phyloP scores from a whole-genome alignment of 2,797 vertebrate genomes.

The Hippoglossus hippoglossus region DNA sequence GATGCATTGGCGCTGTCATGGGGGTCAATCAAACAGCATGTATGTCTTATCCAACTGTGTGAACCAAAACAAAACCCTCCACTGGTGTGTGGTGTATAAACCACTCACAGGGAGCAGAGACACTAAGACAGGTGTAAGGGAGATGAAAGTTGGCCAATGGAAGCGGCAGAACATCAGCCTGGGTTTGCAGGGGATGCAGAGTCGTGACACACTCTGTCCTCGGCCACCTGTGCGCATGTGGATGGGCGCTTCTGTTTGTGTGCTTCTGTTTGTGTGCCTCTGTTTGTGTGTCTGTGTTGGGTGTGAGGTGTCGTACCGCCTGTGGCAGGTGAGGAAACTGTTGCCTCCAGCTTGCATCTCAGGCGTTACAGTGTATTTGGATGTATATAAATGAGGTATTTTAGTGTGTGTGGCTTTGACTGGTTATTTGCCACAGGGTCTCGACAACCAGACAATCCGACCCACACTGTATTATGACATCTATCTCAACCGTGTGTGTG shows the following conservation, averaged over 20 bases:
- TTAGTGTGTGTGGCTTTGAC: conserved; percentile 7
- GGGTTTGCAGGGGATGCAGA: conserved; percentile 61
- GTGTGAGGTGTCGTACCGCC: conserved; percentile 59
- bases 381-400: conserved; percentile 10
- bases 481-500: conserved; percentile 24
- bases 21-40: conserved; percentile 49
- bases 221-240: conserved; percentile 66
- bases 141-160: conserved; percentile 77
- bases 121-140: conserved; percentile 78
- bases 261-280: conserved; percentile 32
- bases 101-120: conserved; percentile 71
- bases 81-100: conserved; percentile 66
- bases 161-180: conserved; percentile 75
- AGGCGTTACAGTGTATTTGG: conserved; percentile 25
- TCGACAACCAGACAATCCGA: conserved; percentile 7
- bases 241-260: conserved; percentile 37
- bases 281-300: conserved; percentile 38
- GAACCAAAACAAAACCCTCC: conserved; percentile 65
- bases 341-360: conserved; percentile 65
- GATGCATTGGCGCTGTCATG: conserved; percentile 29
- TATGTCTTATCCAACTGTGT: conserved; percentile 52
- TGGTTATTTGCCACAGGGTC: conserved; percentile 13
- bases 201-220: conserved; percentile 73
- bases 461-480: conserved; percentile 13
- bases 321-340: conserved; percentile 69